Evolutionary conservation across 2,797 vertebrate genomes (phyloP), one percentile per base, ranked within the genome.

Genomic region (Cryptoprocta ferox): DNA sequence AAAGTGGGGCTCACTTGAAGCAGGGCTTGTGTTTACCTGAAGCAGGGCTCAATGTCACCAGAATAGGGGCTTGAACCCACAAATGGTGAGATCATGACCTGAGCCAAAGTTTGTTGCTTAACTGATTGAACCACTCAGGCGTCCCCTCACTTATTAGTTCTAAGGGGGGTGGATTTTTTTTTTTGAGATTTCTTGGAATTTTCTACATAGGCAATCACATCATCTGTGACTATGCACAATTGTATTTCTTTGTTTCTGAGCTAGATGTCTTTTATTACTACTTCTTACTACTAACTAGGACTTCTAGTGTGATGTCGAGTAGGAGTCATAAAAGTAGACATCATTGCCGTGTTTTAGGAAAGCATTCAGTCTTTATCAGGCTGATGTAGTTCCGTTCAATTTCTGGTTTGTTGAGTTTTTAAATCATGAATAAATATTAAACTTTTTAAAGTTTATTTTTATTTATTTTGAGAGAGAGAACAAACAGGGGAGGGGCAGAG

Each of bases 161-260:
- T 92, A 78, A 71, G 37, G 65, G 32, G 48, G 59, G 73, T 32
- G 28, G 73, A 26, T 14, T 78, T 30, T 73, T 18, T 39, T 19
- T n/a, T 30, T 37, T 13, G n/a, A 30, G 32, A 89, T 85, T 88
- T 86, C 24, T 75, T 78, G 50, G 28, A 26, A 37, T 93, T 92
- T 95, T 89, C 83, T 79, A 14, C 7, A 15, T 61, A 63, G n/a
- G 65, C 15, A 68, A 59, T 95, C 21, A 71, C 32, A 37, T 66
- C 6, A 8, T 71, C 84, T 91, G 13, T 65, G 50, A 45, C 66
- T 50, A 89, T 39, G 32, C 18, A 66, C 24, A 45, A 12, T 81
- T 96, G 81, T 88, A 37, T 91, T 88, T 63, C 28, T 86, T 96
- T 50, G 11, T 76, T 97, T 90, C 19, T 84, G 30, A 94, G 42